Conservation (phyloP, 1,140 invertebrate species). For the Zaprionus nigranus region DNA sequence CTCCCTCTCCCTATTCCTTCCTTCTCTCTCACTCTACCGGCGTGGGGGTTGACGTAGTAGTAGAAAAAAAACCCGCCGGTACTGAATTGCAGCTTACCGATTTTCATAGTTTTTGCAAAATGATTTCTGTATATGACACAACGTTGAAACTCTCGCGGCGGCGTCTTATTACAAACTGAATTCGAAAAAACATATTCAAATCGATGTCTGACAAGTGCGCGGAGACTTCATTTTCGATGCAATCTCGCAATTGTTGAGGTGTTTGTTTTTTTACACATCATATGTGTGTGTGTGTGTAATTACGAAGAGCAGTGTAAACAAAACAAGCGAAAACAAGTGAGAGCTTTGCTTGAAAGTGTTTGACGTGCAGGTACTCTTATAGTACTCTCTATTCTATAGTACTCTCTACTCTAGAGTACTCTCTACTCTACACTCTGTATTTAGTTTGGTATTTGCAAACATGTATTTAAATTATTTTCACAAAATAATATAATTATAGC, state of each 20-base stretch:
- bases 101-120: conserved; percentile 54
- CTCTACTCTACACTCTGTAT: neutral
- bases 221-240: conserved; percentile 57
- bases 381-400: neutral
- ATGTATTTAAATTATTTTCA: too few relatives aligned
- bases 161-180: conserved; percentile 70
- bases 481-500: too few relatives aligned
- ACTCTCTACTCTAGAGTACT: neutral
- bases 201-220: conserved; percentile 50
- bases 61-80: conserved; percentile 40
- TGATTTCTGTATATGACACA: conserved; percentile 16
- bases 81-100: conserved; percentile 62
- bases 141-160: conserved; percentile 53
- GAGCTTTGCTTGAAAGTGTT: neutral
- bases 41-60: conserved; percentile 61
- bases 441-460: too few relatives aligned
- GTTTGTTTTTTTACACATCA: conserved; percentile 14
- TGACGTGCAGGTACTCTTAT: conserved; percentile 1
- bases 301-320: conserved; percentile 37
- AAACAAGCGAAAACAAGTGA: neutral
- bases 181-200: conserved; percentile 65
- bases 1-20: conserved; percentile 9
- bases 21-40: neutral
- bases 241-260: conserved; percentile 37
- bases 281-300: conserved; percentile 45